Evolutionary conservation across 2,113 vertebrate species (phyloP), one percentile per base, ranked within the genome.

Genomic region (Regulus satrapa): DNA sequence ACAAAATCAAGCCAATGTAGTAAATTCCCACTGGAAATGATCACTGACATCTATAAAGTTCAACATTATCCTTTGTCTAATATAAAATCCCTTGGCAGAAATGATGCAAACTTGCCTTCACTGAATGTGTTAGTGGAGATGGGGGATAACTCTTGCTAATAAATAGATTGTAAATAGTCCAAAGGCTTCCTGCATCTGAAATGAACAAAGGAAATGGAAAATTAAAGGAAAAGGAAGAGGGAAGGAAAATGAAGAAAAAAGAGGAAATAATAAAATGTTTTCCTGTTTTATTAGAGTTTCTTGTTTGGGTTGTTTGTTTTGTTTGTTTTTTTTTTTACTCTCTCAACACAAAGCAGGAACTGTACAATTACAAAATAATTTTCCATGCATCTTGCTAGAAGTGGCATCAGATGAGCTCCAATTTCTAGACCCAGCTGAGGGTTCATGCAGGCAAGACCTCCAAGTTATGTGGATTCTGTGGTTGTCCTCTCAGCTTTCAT

Each of bases 1-100:
- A 94, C 32, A 91, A 85, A 95, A 89, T 87, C 77, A 84, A 95
- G 89, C 73, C 84, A 94, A 10, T 59, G 64, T 55, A 78, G 69
- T 67, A 81, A 85, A 94, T 87, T 87, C 92, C 87, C 87, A n/a
- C 29, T 59, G 87, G 92, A 91, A 93, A 74, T 55, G 11, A 89
- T 93, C 80, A 55, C 38, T 73, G 85, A 59, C 69, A 87, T 91
- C 81, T 81, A 84, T 59, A 36, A 91, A 95, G 69, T 87, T 91
- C 76, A 92, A 86, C 79, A 62, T 76, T 92, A 71, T 58, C 73
- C 24, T 91, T 84, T 51, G 51, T 34, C 68, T 72, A 71, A 40
- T 59, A 67, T 62, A 75, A 91, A 91, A 81, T 87, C 64, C 85
- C 87, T 77, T 81, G 89, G 89, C 69, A 88, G 61, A 87, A 95